Percentiles rank a stretch among this genome's conserved stretches.
These are phyloP conservation scores for Prochilodus magdalenae DNA, from an alignment of 2,113 vertebrate species.

Conservation along the genomic window DNA sequence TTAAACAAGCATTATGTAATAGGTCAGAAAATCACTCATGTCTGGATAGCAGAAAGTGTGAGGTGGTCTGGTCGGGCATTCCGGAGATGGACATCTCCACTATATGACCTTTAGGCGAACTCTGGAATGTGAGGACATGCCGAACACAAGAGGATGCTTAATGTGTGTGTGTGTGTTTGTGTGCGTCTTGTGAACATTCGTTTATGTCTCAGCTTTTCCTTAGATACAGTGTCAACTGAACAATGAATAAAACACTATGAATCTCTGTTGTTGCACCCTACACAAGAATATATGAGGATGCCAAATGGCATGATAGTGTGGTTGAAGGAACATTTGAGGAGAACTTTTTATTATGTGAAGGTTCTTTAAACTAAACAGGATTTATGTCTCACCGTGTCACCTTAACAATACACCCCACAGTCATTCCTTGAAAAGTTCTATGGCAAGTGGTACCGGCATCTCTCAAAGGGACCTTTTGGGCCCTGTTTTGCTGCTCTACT, in stretches of 20 bases:
- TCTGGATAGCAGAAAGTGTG: constrained; percentile 25
- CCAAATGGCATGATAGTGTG: no score
- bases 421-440: no score
- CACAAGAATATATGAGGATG: no score
- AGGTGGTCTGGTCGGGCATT: constrained; percentile 37
- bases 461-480: no score
- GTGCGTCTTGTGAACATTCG: not conserved
- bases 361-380: no score
- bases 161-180: not conserved
- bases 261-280: not conserved
- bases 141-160: not conserved
- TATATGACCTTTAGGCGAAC: not conserved
- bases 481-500: not conserved
- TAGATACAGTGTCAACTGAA: not conserved
- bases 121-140: not conserved
- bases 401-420: no score
- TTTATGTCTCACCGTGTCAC: no score
- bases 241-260: not conserved
- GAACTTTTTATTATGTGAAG: no score
- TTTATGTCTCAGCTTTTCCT: not conserved
- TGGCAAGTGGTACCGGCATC: no score
- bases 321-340: no score
- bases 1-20: constrained; percentile 67
- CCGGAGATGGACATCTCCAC: not conserved
- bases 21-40: constrained; percentile 39